A percentile compares a stretch with the other conserved stretches of the same genome.
phyloP scores from a whole-genome alignment of 2,888 invertebrate genomes.

The Hololepta plana region DNA sequence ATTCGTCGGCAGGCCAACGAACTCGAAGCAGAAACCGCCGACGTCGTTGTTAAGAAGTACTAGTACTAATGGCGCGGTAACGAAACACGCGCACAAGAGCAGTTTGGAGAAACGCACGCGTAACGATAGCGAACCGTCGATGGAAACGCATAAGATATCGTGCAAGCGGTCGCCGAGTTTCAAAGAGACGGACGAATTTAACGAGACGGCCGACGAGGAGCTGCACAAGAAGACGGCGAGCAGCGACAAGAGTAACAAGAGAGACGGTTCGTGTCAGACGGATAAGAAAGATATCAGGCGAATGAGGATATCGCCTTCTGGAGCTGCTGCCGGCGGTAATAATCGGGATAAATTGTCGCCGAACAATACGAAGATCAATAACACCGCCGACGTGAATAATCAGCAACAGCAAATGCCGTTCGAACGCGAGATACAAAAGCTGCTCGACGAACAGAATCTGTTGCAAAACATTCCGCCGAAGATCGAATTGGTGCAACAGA shows the following conservation, averaged over 20 bases:
- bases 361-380: constrained; percentile 30
- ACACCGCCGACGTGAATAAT: constrained; percentile 33
- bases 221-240: constrained; percentile 33
- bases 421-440: constrained; percentile 62
- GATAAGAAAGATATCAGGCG: constrained; percentile 41
- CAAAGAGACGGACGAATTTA: constrained; percentile 27
- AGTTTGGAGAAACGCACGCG: constrained; percentile 22
- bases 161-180: constrained; percentile 27
- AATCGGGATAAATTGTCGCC: constrained; percentile 26
- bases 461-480: constrained; percentile 42
- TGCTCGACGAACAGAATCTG: constrained; percentile 53
- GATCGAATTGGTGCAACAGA: constrained; percentile 39
- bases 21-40: constrained; percentile 21
- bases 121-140: constrained; percentile 23
- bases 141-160: constrained; percentile 26
- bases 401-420: too few relatives aligned
- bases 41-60: constrained; percentile 18
- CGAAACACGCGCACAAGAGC: constrained; percentile 16
- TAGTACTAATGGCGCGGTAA: constrained; percentile 16
- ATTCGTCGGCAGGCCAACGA: constrained; percentile 24
- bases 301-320: constrained; percentile 34
- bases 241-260: constrained; percentile 37
- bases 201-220: constrained; percentile 22
- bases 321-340: too few relatives aligned
- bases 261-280: constrained; percentile 46